These are phyloP conservation scores for Elgaria multicarinata DNA, from an alignment of 2,113 vertebrate species.

Conservation along the genomic window DNA sequence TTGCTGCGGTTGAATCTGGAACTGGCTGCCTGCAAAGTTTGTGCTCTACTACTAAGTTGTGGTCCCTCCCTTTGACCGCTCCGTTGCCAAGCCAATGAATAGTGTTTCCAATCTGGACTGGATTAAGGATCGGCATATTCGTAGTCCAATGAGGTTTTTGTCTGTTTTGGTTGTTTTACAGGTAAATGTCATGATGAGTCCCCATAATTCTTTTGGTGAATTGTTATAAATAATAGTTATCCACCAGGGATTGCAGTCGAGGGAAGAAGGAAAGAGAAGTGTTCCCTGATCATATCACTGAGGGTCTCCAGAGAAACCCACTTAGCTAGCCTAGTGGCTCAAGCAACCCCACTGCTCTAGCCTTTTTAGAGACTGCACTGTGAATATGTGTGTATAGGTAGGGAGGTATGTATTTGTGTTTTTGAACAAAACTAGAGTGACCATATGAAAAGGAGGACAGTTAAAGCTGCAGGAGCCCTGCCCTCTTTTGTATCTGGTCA, in stretches of 20 bases:
- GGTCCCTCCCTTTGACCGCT: no score
- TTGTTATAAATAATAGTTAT: neutral
- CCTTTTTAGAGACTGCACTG: no score
- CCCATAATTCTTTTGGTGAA: neutral
- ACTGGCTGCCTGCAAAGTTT: no score
- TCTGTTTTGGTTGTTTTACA: neutral
- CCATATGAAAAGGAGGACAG: no score
- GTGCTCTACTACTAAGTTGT: no score
- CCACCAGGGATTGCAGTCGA: neutral
- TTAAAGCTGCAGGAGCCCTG: no score
- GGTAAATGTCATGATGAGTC: neutral
- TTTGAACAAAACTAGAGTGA: constrained; percentile 47
- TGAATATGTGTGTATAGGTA: no score
- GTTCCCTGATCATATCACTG: neutral
- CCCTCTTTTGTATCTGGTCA: no score
- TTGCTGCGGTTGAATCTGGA: no score
- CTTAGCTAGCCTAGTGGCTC: neutral
- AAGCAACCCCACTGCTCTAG: neutral
- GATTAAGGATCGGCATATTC: neutral
- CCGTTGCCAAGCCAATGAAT: no score
- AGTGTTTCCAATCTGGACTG: neutral
- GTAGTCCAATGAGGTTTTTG: neutral
- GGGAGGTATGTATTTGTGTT: neutral
- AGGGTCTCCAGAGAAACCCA: neutral
- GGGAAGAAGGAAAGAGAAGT: neutral